Evolutionary conservation across 2,797 vertebrate species (phyloP).

Genomic region (Cryptoprocta ferox): DNA sequence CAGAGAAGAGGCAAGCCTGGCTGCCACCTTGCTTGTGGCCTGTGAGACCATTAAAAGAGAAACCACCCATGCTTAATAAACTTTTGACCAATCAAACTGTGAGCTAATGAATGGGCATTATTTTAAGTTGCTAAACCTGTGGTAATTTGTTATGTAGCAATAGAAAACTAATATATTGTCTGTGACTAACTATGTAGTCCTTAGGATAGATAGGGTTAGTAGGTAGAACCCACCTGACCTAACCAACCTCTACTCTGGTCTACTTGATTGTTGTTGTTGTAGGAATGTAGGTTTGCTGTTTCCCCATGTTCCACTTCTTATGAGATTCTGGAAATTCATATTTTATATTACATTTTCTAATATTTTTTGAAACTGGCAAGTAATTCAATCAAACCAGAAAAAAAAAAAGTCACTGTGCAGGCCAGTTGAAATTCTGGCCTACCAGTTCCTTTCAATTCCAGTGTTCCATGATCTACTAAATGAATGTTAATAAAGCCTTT

Average conservation of each 20-base stretch:
- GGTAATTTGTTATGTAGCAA: neutral
- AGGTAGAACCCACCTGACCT: neutral
- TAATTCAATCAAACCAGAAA: neutral
- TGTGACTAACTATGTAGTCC: neutral
- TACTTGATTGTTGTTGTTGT: neutral
- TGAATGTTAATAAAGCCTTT: neutral
- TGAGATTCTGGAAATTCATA: neutral
- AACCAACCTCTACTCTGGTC: neutral
- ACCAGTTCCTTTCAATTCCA: neutral
- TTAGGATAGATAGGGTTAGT: too few relatives aligned
- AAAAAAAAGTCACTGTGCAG: neutral
- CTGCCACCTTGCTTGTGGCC: accelerated
- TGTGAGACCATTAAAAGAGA: neutral
- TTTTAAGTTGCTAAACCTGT: neutral
- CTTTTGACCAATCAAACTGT: neutral
- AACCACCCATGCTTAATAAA: neutral
- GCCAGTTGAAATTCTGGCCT: neutral
- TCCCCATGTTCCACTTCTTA: neutral
- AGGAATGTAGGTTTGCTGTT: neutral
- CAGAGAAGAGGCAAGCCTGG: neutral
- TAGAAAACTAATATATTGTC: neutral
- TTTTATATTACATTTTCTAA: neutral
- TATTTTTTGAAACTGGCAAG: neutral
- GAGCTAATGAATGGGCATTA: neutral
- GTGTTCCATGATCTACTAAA: neutral